These are phyloP conservation scores for Heterotis niloticus DNA, from an alignment of 2,113 vertebrate species.

Conservation along the genomic window DNA sequence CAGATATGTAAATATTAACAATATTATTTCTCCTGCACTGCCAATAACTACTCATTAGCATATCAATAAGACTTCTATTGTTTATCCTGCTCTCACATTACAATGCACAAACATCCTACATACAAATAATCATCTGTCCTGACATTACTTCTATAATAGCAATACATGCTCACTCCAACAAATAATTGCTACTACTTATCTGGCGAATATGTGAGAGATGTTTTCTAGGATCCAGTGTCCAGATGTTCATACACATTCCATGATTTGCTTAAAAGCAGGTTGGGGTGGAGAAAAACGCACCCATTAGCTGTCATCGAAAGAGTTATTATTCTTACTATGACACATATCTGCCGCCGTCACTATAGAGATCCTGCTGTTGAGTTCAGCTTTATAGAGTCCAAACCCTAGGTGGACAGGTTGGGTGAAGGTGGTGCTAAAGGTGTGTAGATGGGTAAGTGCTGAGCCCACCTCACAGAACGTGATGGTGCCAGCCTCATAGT, in stretches of 20 bases:
- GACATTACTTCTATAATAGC: too few species aligned
- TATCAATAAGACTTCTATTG: too few species aligned
- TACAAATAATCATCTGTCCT: too few species aligned
- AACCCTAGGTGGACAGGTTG: slow-evolving; percentile 62
- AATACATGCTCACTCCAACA: background rate
- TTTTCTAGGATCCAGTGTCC: background rate
- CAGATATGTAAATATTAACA: background rate
- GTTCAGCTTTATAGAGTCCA: slow-evolving; percentile 63
- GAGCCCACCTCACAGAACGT: slow-evolving; percentile 61
- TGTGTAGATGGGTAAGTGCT: slow-evolving; percentile 57
- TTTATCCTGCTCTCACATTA: too few species aligned
- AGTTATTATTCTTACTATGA: background rate
- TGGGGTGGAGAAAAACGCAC: background rate
- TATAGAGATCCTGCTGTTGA: slow-evolving; percentile 53
- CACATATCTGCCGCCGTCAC: slow-evolving; percentile 44
- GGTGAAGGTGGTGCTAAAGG: slow-evolving; percentile 53
- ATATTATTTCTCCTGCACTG: background rate
- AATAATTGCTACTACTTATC: background rate
- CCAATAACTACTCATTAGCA: background rate
- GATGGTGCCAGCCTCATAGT: slow-evolving; percentile 56
- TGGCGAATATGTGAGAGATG: background rate
- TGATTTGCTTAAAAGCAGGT: background rate
- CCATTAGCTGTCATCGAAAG: too few species aligned
- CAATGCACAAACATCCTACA: too few species aligned
- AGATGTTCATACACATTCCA: background rate